A percentile compares a stretch with the other conserved stretches of the same genome.
Conservation (phyloP, 2,797 vertebrate genomes). For the Rhynchotus rufescens region DNA sequence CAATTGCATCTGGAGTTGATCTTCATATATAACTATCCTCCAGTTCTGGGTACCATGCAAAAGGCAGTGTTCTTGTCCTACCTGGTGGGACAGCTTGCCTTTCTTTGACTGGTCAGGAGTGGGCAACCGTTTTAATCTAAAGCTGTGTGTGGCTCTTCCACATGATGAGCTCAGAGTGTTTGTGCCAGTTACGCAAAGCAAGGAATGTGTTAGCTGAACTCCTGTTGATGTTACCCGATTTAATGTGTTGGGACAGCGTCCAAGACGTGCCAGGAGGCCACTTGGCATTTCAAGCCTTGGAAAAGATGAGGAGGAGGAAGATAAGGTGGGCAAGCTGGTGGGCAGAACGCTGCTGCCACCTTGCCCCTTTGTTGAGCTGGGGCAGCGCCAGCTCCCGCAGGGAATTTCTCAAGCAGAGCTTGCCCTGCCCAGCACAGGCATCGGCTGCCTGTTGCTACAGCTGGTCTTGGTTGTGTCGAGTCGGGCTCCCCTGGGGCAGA, state of each 20-base stretch:
- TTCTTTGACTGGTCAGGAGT: not conserved
- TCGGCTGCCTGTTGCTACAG: not conserved
- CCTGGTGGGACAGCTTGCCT: not conserved
- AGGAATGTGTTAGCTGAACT: not conserved
- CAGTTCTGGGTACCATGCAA: accelerated
- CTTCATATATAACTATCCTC: not conserved
- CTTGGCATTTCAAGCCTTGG: not conserved
- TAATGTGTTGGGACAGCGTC: not conserved
- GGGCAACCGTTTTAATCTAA: not conserved
- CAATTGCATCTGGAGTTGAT: not conserved
- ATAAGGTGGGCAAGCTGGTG: not conserved
- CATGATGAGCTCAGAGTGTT: accelerated
- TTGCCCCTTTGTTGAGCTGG: accelerated
- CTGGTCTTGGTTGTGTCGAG: not conserved
- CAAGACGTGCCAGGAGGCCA: not conserved
- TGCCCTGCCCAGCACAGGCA: not conserved
- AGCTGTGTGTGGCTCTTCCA: not conserved
- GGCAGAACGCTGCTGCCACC: not conserved
- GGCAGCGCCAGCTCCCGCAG: accelerated
- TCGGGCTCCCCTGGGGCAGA: not conserved
- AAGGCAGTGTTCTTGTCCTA: accelerated
- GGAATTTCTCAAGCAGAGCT: not conserved
- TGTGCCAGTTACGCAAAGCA: not conserved
- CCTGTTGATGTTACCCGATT: not conserved
- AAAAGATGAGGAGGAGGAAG: not conserved